A percentile compares a stretch with the other conserved stretches of the same genome.
Evolutionary conservation across 2,797 vertebrate genomes (phyloP).

Genomic region (Coendou prehensilis): DNA sequence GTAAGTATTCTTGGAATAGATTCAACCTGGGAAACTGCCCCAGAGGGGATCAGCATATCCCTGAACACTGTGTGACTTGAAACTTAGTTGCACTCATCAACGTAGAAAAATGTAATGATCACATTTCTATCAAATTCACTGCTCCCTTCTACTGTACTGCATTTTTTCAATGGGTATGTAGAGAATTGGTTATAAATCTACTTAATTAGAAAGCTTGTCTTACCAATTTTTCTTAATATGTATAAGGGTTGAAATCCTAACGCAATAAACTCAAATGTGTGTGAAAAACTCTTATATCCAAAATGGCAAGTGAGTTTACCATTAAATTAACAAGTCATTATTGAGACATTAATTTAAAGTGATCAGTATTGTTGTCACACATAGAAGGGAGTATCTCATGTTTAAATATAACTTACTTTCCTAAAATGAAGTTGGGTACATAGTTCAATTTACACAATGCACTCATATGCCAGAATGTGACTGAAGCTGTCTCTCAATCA

Average conservation of each 20-base stretch:
- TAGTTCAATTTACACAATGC: background rate
- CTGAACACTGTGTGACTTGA: background rate
- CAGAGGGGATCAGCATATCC: background rate
- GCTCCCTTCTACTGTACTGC: background rate
- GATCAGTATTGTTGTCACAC: background rate
- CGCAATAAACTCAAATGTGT: background rate
- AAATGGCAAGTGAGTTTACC: background rate
- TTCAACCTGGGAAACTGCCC: background rate
- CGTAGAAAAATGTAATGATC: background rate
- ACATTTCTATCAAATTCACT: constrained; percentile 9
- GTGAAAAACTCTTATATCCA: background rate
- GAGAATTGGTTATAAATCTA: background rate
- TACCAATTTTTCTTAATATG: background rate
- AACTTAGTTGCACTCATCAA: constrained; percentile 12
- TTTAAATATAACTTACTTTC: constrained; percentile 19
- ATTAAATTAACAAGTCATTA: constrained; percentile 7
- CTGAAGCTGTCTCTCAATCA: background rate
- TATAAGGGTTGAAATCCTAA: background rate
- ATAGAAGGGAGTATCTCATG: background rate
- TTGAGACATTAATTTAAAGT: constrained; percentile 14
- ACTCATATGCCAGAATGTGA: background rate
- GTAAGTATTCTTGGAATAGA: background rate
- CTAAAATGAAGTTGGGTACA: background rate
- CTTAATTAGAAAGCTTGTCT: constrained; percentile 1
- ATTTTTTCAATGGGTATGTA: background rate